Evolutionary conservation across 2,797 vertebrate species (phyloP).

Genomic region (Gila robusta): DNA sequence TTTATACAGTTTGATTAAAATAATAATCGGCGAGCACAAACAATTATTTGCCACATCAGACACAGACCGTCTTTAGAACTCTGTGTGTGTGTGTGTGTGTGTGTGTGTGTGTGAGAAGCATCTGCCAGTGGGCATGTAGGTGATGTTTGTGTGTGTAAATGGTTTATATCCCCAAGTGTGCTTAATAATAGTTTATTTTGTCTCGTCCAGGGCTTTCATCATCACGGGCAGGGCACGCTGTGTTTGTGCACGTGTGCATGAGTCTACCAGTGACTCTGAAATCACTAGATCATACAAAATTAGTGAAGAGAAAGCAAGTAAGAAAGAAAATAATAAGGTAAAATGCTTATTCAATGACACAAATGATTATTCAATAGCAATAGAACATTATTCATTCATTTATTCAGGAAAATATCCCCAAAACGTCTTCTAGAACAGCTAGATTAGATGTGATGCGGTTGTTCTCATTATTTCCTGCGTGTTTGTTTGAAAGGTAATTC

Average conservation of each 20-base stretch:
- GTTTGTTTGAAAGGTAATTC: not conserved
- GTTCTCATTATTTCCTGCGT: not conserved
- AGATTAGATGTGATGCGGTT: not conserved
- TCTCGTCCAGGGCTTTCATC: constrained; percentile 29
- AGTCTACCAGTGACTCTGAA: not conserved
- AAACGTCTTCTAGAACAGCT: not conserved
- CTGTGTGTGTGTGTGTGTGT: not conserved
- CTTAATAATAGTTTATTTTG: constrained; percentile 41
- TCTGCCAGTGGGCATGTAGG: constrained; percentile 24
- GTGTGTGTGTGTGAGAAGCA: constrained; percentile 4
- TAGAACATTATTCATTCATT: not conserved
- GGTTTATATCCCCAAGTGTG: constrained; percentile 32
- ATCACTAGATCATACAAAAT: not conserved
- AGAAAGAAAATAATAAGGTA: not conserved
- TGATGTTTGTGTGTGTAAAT: not conserved
- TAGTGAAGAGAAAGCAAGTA: not conserved
- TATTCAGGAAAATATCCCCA: not conserved
- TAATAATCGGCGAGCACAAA: not conserved
- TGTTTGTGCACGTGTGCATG: constrained; percentile 27
- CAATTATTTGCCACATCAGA: constrained; percentile 9
- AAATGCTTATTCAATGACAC: not conserved
- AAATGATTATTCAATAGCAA: not conserved
- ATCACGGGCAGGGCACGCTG: not conserved
- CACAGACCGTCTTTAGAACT: not conserved
- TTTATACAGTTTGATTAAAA: not conserved